These are phyloP conservation scores for Andrena bicolor DNA, from an alignment of 2,888 invertebrate species.

Conservation along the genomic window DNA sequence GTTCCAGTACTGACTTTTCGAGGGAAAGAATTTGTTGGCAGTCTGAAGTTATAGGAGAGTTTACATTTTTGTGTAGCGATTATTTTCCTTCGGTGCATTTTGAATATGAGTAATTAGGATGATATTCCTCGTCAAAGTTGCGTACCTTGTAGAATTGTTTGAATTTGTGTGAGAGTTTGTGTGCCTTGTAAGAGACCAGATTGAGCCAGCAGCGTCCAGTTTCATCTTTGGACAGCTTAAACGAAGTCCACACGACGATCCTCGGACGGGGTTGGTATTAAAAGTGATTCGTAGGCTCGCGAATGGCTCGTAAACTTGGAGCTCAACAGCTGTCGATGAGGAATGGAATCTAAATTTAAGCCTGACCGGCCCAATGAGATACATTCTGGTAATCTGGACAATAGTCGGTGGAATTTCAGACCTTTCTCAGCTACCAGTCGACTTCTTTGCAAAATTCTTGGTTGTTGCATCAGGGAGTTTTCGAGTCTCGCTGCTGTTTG, in stretches of 20 bases:
- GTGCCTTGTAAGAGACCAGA: too few relatives aligned
- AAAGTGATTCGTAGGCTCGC: constrained; percentile 80
- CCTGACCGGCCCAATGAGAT: constrained; percentile 46
- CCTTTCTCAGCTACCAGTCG: constrained; percentile 12
- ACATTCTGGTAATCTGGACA: constrained; percentile 57
- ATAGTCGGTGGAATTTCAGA: constrained; percentile 46
- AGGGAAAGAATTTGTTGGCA: too few relatives aligned
- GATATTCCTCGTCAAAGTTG: too few relatives aligned
- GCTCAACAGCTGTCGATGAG: constrained; percentile 83
- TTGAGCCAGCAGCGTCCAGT: neutral
- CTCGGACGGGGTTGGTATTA: constrained; percentile 69
- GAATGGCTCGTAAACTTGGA: constrained; percentile 82
- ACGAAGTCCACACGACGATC: constrained; percentile 38
- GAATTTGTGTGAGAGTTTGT: too few relatives aligned
- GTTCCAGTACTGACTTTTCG: too few relatives aligned
- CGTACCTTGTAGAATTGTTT: too few relatives aligned
- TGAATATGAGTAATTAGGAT: too few relatives aligned
- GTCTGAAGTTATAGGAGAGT: too few relatives aligned
- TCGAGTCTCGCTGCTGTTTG: too few relatives aligned
- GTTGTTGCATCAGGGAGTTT: too few relatives aligned
- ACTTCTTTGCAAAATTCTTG: neutral
- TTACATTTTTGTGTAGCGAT: too few relatives aligned
- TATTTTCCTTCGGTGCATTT: too few relatives aligned
- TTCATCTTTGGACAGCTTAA: constrained; percentile 23
- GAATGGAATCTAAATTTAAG: constrained; percentile 82